These are phyloP conservation scores for Cassiopea andromeda DNA, from an alignment of 30 jellyfish, hydroid and myxozoan species.

Conservation along the genomic window DNA sequence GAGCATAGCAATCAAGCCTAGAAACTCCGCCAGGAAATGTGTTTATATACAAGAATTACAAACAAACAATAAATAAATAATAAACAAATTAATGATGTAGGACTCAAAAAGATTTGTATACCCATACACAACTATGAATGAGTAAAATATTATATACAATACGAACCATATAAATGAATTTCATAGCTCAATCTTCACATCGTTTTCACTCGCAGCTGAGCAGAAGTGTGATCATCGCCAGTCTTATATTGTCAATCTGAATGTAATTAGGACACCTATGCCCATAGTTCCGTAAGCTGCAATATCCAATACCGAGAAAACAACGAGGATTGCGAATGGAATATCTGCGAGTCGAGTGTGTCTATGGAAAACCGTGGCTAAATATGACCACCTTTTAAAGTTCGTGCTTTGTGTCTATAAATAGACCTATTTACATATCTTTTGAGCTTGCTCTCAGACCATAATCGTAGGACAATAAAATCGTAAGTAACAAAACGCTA, in stretches of 20 bases:
- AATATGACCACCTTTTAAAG: conserved; percentile 9
- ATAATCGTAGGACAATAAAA: conserved; percentile 22
- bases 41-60: no score
- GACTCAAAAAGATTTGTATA: no score
- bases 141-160: not conserved
- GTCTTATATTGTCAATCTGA: not conserved
- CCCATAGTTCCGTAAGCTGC: not conserved
- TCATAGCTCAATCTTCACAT: not conserved
- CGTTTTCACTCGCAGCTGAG: not conserved
- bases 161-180: not conserved
- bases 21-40: no score
- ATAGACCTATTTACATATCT: conserved; percentile 61
- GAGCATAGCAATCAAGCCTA: no score
- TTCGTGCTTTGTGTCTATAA: conserved; percentile 34
- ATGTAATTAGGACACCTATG: not conserved
- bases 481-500: conserved; percentile 33
- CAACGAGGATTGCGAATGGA: not conserved
- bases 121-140: no score
- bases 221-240: not conserved
- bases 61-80: no score
- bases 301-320: not conserved
- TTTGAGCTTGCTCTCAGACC: conserved; percentile 27
- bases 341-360: conserved; percentile 2
- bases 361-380: conserved; percentile 1
- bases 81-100: no score